These are phyloP conservation scores for Actenoides lindsayi DNA, from an alignment of 2,113 vertebrate genomes.

Conservation along the genomic window DNA sequence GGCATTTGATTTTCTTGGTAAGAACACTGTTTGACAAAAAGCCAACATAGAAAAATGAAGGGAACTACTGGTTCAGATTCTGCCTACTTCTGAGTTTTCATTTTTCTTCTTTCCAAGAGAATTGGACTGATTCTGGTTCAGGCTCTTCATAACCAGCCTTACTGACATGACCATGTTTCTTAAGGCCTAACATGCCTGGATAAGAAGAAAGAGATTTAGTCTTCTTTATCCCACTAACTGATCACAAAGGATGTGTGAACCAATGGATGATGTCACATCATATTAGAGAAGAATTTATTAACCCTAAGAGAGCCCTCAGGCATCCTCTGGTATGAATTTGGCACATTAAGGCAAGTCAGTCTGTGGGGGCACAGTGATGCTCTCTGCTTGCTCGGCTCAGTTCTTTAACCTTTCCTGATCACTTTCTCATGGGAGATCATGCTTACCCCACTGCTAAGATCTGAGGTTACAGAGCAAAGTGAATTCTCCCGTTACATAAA, in stretches of 20 bases:
- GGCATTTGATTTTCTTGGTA: not conserved
- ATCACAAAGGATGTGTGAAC: not conserved
- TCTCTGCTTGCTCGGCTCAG: not conserved
- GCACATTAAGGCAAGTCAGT: not conserved
- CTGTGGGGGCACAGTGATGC: not conserved
- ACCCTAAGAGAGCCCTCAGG: not conserved
- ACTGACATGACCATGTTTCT: not conserved
- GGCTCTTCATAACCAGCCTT: not conserved
- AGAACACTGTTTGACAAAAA: not conserved
- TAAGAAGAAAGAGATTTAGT: not conserved
- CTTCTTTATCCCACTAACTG: not conserved
- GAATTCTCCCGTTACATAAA: not conserved
- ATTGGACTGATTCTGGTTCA: not conserved
- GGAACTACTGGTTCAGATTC: not conserved
- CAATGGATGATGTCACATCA: not conserved
- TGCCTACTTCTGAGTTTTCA: not conserved
- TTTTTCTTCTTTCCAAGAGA: not conserved
- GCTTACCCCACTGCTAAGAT: not conserved
- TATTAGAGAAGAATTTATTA: not conserved
- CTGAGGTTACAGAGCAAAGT: not conserved
- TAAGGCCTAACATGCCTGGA: not conserved
- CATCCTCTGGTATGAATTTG: not conserved
- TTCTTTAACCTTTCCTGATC: not conserved
- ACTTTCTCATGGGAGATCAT: not conserved
- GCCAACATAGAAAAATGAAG: not conserved